Base-by-base conservation (phyloP, 2,888 invertebrate species). In the Hermaeophaga mercurialis region DNA sequence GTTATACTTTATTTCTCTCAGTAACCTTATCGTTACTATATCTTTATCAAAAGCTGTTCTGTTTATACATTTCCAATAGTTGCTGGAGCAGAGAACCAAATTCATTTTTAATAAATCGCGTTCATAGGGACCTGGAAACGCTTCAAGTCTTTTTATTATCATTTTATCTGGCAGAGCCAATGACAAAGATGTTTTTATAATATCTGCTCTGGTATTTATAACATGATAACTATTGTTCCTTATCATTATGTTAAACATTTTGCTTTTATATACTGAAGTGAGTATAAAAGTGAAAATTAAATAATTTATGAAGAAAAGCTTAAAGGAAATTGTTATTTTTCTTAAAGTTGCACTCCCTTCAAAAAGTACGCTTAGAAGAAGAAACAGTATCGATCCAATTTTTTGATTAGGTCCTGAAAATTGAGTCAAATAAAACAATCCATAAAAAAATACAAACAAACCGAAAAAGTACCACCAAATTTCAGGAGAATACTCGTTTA, bases 211-310 rank as follows among this genome's bases (percentile, higher is more conserved):
- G 9, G 28, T 8, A 8, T 28, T 28, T 28, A 28, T 28, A 8
- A 28, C 2, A 8, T 3, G 28, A 9, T 6, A 28, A 28, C 28
- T 28, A 6, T 8, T 28, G 9, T 28, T 9, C 5, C 8, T 9
- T 28, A 28, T 28, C 28, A 28, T 28, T 28, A 28, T 8, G 9
- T 28, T 9, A 9, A 28, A 56, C 41, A 56, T 45, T 46, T 47
- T 56, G 19, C 52, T 56, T 46, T 28, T 46, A 9, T 56, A 56
- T 5, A 38, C n/a, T 3, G 45, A 52, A 3, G 52, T 47, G 11
- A 45, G 34, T 22, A 56, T 34, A 6, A 28, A 28, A 28, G 8
- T 6, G 9, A 6, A 28, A 9, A 28, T 8, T 2, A 28, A 9
- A 9, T 28, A 28, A 9, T 28, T 28, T 28, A 28, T 9, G 9